A percentile compares a stretch with the other conserved stretches of the same genome.
Conservation (phyloP, 2,113 vertebrate genomes). For the Nesoenas mayeri region DNA sequence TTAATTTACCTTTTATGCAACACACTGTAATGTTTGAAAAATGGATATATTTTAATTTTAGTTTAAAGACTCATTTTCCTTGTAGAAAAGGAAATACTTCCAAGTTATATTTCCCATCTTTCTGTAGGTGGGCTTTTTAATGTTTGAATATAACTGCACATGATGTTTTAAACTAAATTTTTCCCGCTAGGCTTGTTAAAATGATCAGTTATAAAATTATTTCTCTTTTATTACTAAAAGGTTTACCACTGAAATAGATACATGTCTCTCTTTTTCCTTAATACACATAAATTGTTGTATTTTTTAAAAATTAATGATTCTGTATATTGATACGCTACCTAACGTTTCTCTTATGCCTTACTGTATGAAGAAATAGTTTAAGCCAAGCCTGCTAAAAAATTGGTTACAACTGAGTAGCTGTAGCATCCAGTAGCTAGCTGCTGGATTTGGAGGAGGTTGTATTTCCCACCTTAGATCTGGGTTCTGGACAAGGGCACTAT, state of each 20-base stretch:
- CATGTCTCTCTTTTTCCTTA: neutral
- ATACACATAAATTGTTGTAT: neutral
- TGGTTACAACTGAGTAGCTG: neutral
- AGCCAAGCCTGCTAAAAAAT: neutral
- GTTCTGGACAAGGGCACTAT: neutral
- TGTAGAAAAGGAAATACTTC: neutral
- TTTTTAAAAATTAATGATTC: neutral
- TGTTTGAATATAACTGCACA: too few species aligned
- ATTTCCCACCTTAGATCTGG: neutral
- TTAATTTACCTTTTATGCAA: neutral
- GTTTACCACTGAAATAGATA: neutral
- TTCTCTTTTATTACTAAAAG: neutral
- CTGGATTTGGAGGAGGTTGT: neutral
- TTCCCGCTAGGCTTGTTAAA: too few species aligned
- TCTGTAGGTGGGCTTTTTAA: too few species aligned
- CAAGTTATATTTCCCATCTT: neutral
- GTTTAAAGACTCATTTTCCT: neutral
- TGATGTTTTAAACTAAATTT: too few species aligned
- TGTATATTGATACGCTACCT: neutral
- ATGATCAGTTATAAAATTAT: too few species aligned
- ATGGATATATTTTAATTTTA: neutral
- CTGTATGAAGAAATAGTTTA: neutral
- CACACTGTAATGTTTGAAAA: neutral
- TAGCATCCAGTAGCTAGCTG: neutral
- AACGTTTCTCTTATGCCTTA: neutral